Conservation (phyloP, 2,888 invertebrate genomes). For the Barypeithes pellucidus region DNA sequence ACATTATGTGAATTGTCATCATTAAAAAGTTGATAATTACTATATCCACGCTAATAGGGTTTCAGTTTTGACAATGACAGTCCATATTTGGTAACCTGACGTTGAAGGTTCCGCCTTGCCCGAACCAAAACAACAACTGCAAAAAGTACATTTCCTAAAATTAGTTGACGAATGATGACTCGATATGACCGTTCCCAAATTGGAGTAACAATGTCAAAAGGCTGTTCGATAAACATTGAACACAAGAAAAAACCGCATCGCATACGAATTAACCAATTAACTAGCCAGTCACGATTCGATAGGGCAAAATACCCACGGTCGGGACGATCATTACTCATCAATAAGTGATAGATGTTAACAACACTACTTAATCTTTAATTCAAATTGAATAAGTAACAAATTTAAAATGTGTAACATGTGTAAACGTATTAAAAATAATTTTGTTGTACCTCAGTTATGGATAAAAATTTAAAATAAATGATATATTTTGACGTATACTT, state of each 20-base stretch:
- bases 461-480: no score
- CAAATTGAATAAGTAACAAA: background rate
- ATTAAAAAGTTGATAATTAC: no score
- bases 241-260: constrained; percentile 16
- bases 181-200: constrained; percentile 12
- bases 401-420: no score
- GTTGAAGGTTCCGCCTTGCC: background rate
- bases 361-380: background rate
- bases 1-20: no score
- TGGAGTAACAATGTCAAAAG: constrained; percentile 41
- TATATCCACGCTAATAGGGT: no score
- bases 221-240: constrained; percentile 34
- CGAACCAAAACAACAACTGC: background rate
- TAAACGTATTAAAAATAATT: no score
- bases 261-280: constrained; percentile 40
- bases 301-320: constrained; percentile 38
- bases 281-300: constrained; percentile 29
- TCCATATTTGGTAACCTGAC: background rate
- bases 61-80: no score
- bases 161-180: constrained; percentile 12
- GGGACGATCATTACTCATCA: constrained; percentile 7
- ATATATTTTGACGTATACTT: no score
- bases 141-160: constrained; percentile 29
- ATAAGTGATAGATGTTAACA: constrained; percentile 3
- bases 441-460: no score